phyloP scores from a whole-genome alignment of 1,140 invertebrate species.

The Glossosoma conforme region DNA sequence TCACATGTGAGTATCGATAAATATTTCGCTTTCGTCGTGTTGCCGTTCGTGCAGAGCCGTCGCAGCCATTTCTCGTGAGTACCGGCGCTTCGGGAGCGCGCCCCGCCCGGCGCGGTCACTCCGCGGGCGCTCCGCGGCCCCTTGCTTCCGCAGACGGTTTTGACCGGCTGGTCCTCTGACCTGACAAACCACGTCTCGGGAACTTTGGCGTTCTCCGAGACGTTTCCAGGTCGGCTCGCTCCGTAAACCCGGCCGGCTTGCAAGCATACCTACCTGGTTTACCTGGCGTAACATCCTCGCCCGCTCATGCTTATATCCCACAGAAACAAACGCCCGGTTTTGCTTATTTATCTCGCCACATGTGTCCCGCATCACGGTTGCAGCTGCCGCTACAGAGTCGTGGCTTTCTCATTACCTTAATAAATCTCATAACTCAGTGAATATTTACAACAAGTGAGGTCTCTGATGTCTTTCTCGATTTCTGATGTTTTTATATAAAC shows the following conservation, averaged over 20 bases:
- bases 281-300: too few species aligned
- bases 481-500: too few species aligned
- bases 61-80: too few species aligned
- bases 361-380: constrained; percentile 18
- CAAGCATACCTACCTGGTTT: background rate
- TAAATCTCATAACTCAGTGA: too few species aligned
- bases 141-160: constrained; percentile 18
- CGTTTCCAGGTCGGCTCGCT: background rate
- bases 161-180: constrained; percentile 24
- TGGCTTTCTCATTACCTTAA: too few species aligned
- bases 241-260: too few species aligned
- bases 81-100: background rate
- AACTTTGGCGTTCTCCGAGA: too few species aligned
- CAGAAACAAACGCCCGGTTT: constrained; percentile 7
- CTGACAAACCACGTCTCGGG: constrained; percentile 27
- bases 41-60: constrained; percentile 29
- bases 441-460: too few species aligned
- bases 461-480: too few species aligned
- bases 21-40: constrained; percentile 35
- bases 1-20: constrained; percentile 55
- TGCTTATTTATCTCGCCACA: constrained; percentile 18
- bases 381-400: too few species aligned
- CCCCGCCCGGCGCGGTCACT: too few species aligned
- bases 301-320: too few species aligned
- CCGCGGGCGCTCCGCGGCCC: constrained; percentile 6